Percentiles rank a stretch among this genome's conserved stretches.
Conservation (phyloP, 2,113 vertebrate species). For the Apistogramma diplotaenia region DNA sequence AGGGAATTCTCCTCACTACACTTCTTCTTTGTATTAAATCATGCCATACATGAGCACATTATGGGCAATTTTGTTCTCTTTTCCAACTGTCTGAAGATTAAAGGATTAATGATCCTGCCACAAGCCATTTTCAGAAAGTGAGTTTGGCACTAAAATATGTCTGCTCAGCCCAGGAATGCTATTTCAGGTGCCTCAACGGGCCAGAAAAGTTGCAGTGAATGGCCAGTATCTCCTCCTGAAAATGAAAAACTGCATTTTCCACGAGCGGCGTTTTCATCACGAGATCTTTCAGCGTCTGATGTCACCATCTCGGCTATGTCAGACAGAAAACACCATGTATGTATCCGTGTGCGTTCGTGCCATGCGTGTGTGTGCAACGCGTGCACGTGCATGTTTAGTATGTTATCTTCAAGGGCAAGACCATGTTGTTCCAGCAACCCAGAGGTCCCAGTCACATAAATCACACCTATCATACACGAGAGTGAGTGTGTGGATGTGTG, state of each 20-base stretch:
- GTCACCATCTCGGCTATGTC: conserved; percentile 60
- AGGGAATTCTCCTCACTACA: background rate
- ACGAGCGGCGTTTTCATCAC: conserved; percentile 49
- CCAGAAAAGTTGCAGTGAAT: conserved; percentile 4
- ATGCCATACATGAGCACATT: conserved; percentile 23
- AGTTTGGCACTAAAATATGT: conserved; percentile 36
- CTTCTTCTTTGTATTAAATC: conserved; percentile 15
- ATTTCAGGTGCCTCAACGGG: conserved; percentile 45
- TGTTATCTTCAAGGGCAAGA: conserved; percentile 59
- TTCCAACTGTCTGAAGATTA: conserved; percentile 34
- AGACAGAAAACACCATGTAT: conserved; percentile 38
- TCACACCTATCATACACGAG: conserved; percentile 61
- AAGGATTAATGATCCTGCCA: conserved; percentile 34
- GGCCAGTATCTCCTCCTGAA: conserved; percentile 29
- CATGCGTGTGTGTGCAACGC: background rate
- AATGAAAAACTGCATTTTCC: conserved; percentile 46
- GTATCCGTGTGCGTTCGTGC: conserved; percentile 10
- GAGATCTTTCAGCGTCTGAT: conserved; percentile 59
- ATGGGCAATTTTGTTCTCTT: conserved; percentile 13
- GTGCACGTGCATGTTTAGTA: conserved; percentile 33
- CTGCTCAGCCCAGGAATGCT: conserved; percentile 26
- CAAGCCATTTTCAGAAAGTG: conserved; percentile 15
- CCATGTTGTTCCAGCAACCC: conserved; percentile 68
- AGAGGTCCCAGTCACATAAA: conserved; percentile 67
- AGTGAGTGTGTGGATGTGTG: background rate